Base-by-base conservation (phyloP, 2,113 vertebrate species). In the Ardeotis arabs region DNA sequence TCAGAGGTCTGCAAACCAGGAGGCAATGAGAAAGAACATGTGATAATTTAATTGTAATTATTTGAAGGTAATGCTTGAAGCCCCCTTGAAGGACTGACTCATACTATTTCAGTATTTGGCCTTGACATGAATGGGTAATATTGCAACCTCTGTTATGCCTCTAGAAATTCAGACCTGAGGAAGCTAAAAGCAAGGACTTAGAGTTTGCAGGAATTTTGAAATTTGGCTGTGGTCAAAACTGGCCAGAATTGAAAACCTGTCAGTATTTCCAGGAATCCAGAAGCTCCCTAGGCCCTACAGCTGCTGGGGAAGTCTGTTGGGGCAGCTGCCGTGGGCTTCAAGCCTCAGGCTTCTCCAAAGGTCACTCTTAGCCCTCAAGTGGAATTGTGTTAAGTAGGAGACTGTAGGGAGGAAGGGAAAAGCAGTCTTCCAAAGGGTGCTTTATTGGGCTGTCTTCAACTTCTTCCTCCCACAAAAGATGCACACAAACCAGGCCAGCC, bases 181-280 rank as follows among this genome's bases (percentile, higher is more conserved):
- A 73, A 92, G 45, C 63, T 92, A 60, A 94, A 83, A 85, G 55
- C 41, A 63, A 83, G n/a, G 29, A 49, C 53, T 82, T 80, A 37
- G 16, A 33, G 35, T 49, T 37, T 91, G 81, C n/a, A 77, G 59
- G 79, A 79, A 73, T 83, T 95, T 84, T 77, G 14, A 77, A 84
- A 52, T 59, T 55, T 77, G 72, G 70, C 75, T 77, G 44, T 45
- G 35, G 47, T 80, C 25, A 84, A 64, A 92, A 70, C 60, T 86
- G 83, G 64, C 83, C 76, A 72, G 73, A 89, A 94, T 18, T 50
- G 70, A 93, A 74, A 95, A 78, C n/a, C 56, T 93, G 64, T 92
- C 85, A 66, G 75, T 92, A 52, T 94, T 97, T 97, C 95, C 93
- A 95, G 73, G 93, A 96, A 96, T 63, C 56, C 74, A 84, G 93